Percentiles rank a stretch among this genome's conserved stretches.
Conservation (phyloP, 1,140 invertebrate genomes). For the Helicoverpa zea region DNA sequence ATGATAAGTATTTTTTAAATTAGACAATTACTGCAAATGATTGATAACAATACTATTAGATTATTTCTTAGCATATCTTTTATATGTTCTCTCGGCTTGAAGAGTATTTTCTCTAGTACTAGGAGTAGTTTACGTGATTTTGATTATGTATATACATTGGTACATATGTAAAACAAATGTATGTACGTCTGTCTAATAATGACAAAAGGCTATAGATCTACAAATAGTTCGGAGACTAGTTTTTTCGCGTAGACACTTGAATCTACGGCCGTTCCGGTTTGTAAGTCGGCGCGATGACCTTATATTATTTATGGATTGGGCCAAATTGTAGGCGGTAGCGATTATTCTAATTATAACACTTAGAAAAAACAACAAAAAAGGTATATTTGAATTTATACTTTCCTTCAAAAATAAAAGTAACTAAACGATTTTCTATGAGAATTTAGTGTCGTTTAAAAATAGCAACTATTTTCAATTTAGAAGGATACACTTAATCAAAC, state of each 20-base stretch:
- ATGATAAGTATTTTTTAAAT: not conserved
- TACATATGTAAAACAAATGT: slow-evolving; percentile 36
- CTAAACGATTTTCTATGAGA: too few relatives aligned
- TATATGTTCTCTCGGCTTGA: too few relatives aligned
- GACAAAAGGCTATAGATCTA: slow-evolving; percentile 56
- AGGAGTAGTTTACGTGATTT: not conserved
- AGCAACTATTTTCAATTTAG: not conserved
- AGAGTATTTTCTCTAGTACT: not conserved
- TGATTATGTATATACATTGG: not conserved
- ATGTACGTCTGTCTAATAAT: slow-evolving; percentile 50
- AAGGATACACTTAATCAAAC: not conserved
- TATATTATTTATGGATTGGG: slow-evolving; percentile 74
- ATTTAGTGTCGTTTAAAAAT: too few relatives aligned
- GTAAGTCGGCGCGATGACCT: slow-evolving; percentile 83
- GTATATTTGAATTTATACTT: not conserved
- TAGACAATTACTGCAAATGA: not conserved
- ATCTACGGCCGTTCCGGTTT: slow-evolving; percentile 82
- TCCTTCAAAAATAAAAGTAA: too few relatives aligned
- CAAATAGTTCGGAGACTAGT: slow-evolving; percentile 71
- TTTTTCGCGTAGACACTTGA: slow-evolving; percentile 78
- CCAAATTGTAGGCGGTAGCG: slow-evolving; percentile 67
- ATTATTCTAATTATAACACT: not conserved
- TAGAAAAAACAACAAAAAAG: not conserved
- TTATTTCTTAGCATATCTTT: too few relatives aligned
- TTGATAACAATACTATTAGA: not conserved